Base-by-base conservation (phyloP, 2,888 invertebrate genomes). In the Hirudinaria manillensis region DNA sequence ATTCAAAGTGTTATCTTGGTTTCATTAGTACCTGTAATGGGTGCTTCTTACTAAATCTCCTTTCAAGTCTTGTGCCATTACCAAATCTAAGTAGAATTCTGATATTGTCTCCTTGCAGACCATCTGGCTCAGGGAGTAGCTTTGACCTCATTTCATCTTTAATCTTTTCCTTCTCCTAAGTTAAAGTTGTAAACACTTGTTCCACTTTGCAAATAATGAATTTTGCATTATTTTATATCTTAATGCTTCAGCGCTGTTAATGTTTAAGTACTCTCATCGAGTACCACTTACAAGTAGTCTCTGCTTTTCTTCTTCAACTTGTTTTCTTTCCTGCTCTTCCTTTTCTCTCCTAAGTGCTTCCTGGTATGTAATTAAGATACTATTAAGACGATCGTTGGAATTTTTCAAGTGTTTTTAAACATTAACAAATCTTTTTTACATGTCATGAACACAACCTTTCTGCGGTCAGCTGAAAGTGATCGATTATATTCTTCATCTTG, bases 401-500 rank as follows among this genome's bases (percentile, higher is more conserved):
- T 45, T 7, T 16, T 16, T 7, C 16, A 45, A 45, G 13, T n/a
- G n/a, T n/a, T n/a, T n/a, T n/a, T n/a, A n/a, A n/a, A n/a, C n/a
- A n/a, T n/a, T 61, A 24, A 61, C n/a, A 27, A 24, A 61, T 2
- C 6, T 61, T 3, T 61, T 61, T 61, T 19, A 61, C 61, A 61
- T 7, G n/a, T 45, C 45, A 45, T 45, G 45, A 45, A 16, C 61
- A 61, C 13, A 45, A 96, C 96, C 86, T 97, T 97, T 85, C 95
- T 94, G 85, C 95, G 94, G 86, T 98, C 97, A 0, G 93, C 94
- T 65, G 90, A 89, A 56, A 97, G 87, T 4, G 94, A 95, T 85
- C 92, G 92, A 83, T 91, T 89, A 84, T 95, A 98, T 0, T 96
- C 97, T 84, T 92, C 92, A 86, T 98, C 97, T 84, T 98, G 97